Conservation (phyloP, 2,797 vertebrate genomes). For the Fratercula arctica region DNA sequence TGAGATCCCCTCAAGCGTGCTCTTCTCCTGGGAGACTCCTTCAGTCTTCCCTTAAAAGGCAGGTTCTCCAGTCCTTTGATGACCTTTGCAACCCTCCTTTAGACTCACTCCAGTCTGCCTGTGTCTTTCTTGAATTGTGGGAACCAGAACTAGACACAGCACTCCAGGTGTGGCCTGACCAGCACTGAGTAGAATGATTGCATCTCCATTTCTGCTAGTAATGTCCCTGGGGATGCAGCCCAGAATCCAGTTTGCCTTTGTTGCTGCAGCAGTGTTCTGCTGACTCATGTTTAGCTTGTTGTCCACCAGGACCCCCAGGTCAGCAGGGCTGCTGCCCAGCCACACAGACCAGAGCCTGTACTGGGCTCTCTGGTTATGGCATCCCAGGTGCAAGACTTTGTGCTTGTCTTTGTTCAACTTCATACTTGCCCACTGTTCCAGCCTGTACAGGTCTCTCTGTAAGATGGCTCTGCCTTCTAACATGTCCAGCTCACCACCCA, state of each 20-base stretch:
- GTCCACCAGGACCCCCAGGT: neutral
- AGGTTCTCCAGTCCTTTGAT: neutral
- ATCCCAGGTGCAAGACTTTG: neutral
- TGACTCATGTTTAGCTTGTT: rapidly evolving
- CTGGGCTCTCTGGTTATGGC: rapidly evolving
- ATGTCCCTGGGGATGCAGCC: rapidly evolving
- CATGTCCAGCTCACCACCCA: neutral
- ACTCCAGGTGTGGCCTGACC: neutral
- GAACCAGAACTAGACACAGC: neutral
- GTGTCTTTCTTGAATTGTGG: neutral
- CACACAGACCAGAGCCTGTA: neutral
- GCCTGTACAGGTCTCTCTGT: neutral
- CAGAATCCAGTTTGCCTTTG: neutral
- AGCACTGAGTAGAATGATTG: neutral
- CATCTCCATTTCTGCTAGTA: neutral
- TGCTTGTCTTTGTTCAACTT: neutral
- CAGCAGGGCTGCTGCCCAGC: neutral
- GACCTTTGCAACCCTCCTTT: neutral
- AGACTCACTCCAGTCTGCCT: neutral
- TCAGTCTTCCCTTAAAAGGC: neutral
- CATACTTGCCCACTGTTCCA: neutral
- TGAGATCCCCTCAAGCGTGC: neutral
- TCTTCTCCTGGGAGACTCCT: neutral
- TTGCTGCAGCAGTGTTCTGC: neutral
- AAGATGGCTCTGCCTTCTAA: neutral